A percentile compares a stretch with the other conserved stretches of the same genome.
phyloP scores from a whole-genome alignment of 2,113 vertebrate genomes.

The Pristiophorus japonicus region DNA sequence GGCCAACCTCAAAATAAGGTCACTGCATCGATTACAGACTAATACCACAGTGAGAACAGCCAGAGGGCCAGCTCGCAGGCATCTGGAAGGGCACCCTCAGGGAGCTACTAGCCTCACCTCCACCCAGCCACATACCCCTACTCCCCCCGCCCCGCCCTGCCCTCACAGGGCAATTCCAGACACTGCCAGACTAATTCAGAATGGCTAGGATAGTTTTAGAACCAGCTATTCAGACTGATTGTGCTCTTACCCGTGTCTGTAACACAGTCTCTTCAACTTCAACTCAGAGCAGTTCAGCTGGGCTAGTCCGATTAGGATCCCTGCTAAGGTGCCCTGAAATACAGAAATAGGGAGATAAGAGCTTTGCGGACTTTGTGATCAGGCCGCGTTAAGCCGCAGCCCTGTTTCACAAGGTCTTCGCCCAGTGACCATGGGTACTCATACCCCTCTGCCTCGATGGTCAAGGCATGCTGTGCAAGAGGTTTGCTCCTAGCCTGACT shows the following conservation, averaged over 20 bases:
- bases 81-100: too few relatives aligned
- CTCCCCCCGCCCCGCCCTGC: too few relatives aligned
- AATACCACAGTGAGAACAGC: background rate
- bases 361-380: background rate
- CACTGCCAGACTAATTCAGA: slow-evolving; percentile 7
- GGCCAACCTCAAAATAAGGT: background rate
- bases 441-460: background rate
- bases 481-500: background rate
- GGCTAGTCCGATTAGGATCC: slow-evolving; percentile 89
- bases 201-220: background rate
- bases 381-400: background rate
- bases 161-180: too few relatives aligned
- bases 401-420: background rate
- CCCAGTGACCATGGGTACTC: background rate
- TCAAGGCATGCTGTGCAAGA: background rate
- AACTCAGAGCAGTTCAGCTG: slow-evolving; percentile 94
- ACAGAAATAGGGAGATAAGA: background rate
- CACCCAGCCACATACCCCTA: background rate
- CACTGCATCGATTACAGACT: background rate
- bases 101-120: background rate
- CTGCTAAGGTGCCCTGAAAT: slow-evolving; percentile 85
- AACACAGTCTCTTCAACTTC: slow-evolving; percentile 85
- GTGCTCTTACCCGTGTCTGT: slow-evolving; percentile 78
- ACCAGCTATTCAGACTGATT: background rate
- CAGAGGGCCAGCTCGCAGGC: background rate